Base-by-base conservation (phyloP, 2,113 vertebrate genomes). In the Datnioides undecimradiatus region DNA sequence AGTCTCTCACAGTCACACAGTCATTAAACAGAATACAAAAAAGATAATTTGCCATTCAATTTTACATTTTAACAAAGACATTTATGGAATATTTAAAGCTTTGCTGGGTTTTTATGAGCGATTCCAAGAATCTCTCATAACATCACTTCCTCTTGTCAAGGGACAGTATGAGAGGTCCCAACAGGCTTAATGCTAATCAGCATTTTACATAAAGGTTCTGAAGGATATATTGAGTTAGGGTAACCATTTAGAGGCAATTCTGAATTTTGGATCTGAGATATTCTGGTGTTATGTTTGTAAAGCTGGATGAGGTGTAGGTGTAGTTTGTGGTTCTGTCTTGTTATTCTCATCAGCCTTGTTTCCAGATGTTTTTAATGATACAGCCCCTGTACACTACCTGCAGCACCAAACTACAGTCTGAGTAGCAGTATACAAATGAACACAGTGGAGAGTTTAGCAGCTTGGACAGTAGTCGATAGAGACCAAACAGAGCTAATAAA, bases 1-100 rank as follows among this genome's bases (percentile, higher is more conserved):
- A 96, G 97, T 91, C 41, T n/a, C n/a, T n/a, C 19, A 27, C 76
- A 2, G 6, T 25, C 59, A 25, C 38, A 36, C 49, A 62, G 40
- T 13, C 11, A 4, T 36, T 33, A 2, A 14, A 41, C 12, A n/a
- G n/a, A n/a, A n/a, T n/a, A n/a, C n/a, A n/a, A n/a, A n/a, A n/a
- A n/a, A n/a, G n/a, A 8, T 36, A 1, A 54, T 9, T 62, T 7
- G 23, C 9, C 4, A 45, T 9, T 49, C 19, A 23, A 9, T 63
- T 54, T 54, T 40, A n/a, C n/a, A n/a, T n/a, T n/a, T n/a, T n/a
- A n/a, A n/a, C n/a, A n/a, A n/a, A n/a, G n/a, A n/a, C n/a, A n/a
- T n/a, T n/a, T n/a, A n/a, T n/a, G n/a, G n/a, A n/a, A n/a, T n/a
- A n/a, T n/a, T n/a, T n/a, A n/a, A n/a, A n/a, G n/a, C n/a, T n/a